These are phyloP conservation scores for Buceros bicornis DNA, from an alignment of 2,797 vertebrate species.

Conservation along the genomic window DNA sequence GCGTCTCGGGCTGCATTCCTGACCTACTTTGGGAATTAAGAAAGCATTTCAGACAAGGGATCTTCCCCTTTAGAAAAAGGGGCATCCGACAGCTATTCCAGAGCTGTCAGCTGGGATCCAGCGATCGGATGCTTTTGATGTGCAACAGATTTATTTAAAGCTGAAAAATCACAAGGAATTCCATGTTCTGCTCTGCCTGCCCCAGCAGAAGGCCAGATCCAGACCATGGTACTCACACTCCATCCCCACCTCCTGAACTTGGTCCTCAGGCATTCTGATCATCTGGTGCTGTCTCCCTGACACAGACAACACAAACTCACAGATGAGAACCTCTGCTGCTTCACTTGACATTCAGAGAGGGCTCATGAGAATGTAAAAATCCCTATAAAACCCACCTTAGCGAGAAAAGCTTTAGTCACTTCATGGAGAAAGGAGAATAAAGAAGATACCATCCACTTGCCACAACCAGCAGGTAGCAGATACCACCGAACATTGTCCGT, in stretches of 20 bases:
- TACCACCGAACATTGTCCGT: neutral
- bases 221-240: neutral
- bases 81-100: neutral
- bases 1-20: neutral
- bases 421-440: neutral
- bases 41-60: neutral
- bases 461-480: neutral
- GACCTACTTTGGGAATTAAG: conserved; percentile 51
- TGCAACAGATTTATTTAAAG: neutral
- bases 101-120: neutral
- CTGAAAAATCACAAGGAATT: neutral
- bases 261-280: neutral
- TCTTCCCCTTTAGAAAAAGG: neutral
- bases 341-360: neutral
- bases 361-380: neutral
- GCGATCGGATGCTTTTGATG: fast-evolving
- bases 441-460: neutral
- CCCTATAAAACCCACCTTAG: neutral
- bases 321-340: neutral
- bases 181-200: neutral
- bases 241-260: neutral
- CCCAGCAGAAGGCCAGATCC: neutral
- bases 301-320: neutral
- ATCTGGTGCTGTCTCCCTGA: neutral
- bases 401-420: neutral